These are phyloP conservation scores for Exephanes ischioxanthus DNA, from an alignment of 2,888 invertebrate genomes.

Conservation along the genomic window DNA sequence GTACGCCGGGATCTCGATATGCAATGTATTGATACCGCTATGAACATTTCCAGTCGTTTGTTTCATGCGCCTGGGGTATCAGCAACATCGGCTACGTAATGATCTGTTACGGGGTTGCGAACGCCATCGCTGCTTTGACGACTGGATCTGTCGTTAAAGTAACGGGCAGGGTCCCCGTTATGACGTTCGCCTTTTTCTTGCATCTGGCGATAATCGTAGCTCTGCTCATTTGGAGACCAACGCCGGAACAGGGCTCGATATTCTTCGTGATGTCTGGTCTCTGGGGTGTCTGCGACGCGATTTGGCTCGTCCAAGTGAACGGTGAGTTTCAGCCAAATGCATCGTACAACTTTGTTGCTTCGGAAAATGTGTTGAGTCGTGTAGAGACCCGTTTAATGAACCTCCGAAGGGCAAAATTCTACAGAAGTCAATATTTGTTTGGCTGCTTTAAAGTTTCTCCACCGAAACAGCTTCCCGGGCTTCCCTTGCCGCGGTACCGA, in stretches of 20 bases:
- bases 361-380: background rate
- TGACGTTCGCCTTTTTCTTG: slow-evolving; percentile 90
- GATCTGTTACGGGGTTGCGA: slow-evolving; percentile 96
- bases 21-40: slow-evolving; percentile 1
- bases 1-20: background rate
- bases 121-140: slow-evolving; percentile 93
- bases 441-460: background rate
- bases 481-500: background rate
- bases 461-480: background rate
- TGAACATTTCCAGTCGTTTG: slow-evolving; percentile 89
- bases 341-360: slow-evolving; percentile 36
- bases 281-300: slow-evolving; percentile 96
- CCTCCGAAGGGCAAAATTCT: background rate
- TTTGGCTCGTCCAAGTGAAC: slow-evolving; percentile 97
- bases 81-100: slow-evolving; percentile 96
- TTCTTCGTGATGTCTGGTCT: slow-evolving; percentile 93
- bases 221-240: slow-evolving; percentile 91
- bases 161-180: slow-evolving; percentile 92
- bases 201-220: slow-evolving; percentile 90
- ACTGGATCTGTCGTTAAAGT: slow-evolving; percentile 93
- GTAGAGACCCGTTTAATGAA: background rate
- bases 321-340: slow-evolving; percentile 86
- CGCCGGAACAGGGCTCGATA: slow-evolving; percentile 88
- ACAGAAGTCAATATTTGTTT: background rate
- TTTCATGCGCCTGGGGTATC: slow-evolving; percentile 95